phyloP scores from a whole-genome alignment of 2,797 vertebrate species.

The Chiloscyllium punctatum region DNA sequence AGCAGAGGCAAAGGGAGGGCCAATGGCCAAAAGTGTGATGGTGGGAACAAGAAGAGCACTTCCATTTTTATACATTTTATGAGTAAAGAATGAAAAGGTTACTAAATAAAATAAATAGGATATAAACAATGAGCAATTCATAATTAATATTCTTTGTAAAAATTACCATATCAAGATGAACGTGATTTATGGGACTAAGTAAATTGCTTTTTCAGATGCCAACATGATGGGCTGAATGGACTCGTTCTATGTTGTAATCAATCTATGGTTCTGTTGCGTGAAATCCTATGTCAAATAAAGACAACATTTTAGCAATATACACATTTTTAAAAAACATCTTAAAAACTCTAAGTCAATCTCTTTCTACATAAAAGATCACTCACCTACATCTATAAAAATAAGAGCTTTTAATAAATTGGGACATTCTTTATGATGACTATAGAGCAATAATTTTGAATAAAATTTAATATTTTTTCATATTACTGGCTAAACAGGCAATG shows the following conservation, averaged over 20 bases:
- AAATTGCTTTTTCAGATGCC: no score
- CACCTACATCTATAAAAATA: not conserved
- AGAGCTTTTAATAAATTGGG: not conserved
- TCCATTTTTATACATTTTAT: not conserved
- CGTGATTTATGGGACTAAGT: no score
- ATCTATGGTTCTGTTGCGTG: no score
- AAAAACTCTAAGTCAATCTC: not conserved
- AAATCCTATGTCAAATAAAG: not conserved
- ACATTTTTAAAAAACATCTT: not conserved
- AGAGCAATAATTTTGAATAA: not conserved
- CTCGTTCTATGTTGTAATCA: no score
- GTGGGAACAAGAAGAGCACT: not conserved
- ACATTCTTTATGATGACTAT: not conserved
- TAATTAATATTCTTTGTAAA: not conserved
- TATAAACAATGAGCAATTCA: not conserved
- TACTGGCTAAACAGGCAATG: not conserved
- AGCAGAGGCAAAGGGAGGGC: not conserved
- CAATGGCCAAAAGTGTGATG: not conserved
- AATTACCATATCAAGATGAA: not conserved
- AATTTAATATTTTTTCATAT: not conserved
- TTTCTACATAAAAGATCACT: not conserved
- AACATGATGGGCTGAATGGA: no score
- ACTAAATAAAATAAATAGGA: not conserved
- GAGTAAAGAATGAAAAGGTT: not conserved
- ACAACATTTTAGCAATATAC: not conserved